These are phyloP conservation scores for Cheiracanthium punctorium DNA, from an alignment of 2,888 invertebrate genomes.

Conservation along the genomic window DNA sequence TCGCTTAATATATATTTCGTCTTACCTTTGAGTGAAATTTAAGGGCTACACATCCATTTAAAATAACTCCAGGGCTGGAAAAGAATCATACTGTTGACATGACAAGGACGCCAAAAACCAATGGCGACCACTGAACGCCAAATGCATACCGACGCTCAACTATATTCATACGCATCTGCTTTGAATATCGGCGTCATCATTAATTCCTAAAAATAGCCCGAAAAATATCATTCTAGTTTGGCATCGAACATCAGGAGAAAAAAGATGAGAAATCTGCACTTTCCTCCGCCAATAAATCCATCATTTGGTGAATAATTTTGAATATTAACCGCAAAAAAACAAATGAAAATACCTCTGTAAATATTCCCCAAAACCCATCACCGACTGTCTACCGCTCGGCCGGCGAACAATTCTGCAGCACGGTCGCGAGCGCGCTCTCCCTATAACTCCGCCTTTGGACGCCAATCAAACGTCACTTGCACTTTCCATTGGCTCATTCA, in stretches of 20 bases:
- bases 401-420: slow-evolving; percentile 1
- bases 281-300: too few species aligned
- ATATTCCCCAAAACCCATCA: slow-evolving; percentile 11
- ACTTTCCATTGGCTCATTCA: slow-evolving; percentile 29
- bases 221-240: background rate
- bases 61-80: background rate
- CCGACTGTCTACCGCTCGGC: slow-evolving; percentile 14
- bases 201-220: background rate
- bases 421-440: background rate
- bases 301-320: too few species aligned
- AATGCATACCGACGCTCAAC: slow-evolving; percentile 30
- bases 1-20: background rate
- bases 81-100: background rate
- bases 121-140: background rate
- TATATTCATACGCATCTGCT: slow-evolving; percentile 13
- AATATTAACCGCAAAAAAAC: background rate
- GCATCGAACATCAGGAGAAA: too few species aligned
- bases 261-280: too few species aligned
- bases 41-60: background rate
- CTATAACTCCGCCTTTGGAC: slow-evolving; percentile 8
- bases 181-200: slow-evolving; percentile 19
- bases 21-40: background rate
- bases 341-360: background rate
- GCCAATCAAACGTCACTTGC: slow-evolving; percentile 2
- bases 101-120: background rate